phyloP scores from a whole-genome alignment of 2,797 vertebrate species.

The Gallinago nigripennis region DNA sequence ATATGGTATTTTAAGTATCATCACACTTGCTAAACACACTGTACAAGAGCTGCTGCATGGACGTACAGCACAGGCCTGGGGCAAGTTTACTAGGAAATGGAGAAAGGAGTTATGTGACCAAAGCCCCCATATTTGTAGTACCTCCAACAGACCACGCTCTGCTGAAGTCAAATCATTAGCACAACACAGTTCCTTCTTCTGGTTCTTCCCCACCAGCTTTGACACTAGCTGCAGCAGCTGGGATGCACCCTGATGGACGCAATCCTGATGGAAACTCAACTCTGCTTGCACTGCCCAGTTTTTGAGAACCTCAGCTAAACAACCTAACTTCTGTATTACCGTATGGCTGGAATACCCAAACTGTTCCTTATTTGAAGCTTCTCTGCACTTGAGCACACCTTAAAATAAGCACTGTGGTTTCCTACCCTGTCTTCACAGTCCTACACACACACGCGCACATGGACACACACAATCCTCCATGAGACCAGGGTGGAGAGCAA shows the following conservation, averaged over 20 bases:
- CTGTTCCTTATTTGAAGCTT: background rate
- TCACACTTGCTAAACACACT: background rate
- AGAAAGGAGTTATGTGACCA: background rate
- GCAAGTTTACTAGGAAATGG: background rate
- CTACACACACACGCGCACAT: background rate
- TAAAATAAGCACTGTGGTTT: background rate
- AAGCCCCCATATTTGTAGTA: background rate
- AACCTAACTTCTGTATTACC: background rate
- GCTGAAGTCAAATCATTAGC: background rate
- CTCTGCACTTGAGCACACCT: background rate
- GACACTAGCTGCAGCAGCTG: background rate
- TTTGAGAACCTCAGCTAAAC: background rate
- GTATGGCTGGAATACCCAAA: background rate
- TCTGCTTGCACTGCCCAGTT: background rate
- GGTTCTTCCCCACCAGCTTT: background rate
- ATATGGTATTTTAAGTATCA: background rate
- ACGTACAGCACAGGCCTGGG: background rate
- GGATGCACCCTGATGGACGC: background rate
- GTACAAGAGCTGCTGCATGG: background rate
- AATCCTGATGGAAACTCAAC: background rate
- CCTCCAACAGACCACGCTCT: background rate
- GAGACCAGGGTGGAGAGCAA: background rate
- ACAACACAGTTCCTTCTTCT: background rate
- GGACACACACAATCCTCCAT: background rate
- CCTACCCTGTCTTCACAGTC: background rate